Conservation (phyloP, 2,113 vertebrate species). For the Cyanoderma ruficeps region DNA sequence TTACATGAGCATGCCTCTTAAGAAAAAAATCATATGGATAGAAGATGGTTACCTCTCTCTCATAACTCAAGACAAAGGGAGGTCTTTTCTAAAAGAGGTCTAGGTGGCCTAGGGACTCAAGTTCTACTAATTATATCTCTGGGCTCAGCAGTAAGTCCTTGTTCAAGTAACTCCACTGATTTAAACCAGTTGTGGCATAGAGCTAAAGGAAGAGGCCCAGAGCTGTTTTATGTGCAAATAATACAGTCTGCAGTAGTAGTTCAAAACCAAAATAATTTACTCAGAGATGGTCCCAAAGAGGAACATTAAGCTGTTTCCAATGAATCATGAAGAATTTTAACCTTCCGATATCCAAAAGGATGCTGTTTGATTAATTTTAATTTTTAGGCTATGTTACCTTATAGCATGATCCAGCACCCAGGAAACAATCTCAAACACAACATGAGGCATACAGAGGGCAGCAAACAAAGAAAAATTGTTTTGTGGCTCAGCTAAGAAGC, state of each 20-base stretch:
- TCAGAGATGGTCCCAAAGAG: neutral
- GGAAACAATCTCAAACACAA: neutral
- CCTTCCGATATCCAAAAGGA: neutral
- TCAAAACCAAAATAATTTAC: neutral
- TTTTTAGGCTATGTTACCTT: neutral
- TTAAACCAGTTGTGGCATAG: neutral
- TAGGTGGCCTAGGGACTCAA: neutral
- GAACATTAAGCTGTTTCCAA: neutral
- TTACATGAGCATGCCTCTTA: neutral
- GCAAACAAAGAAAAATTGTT: neutral
- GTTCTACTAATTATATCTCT: neutral
- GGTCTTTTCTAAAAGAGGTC: neutral
- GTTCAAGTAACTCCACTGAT: neutral
- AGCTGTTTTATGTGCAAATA: slow-evolving; percentile 7
- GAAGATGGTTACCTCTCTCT: neutral
- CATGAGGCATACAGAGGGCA: accelerated
- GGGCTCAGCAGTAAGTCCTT: neutral
- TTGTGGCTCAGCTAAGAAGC: neutral
- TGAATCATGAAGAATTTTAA: neutral
- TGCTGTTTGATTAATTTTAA: neutral
- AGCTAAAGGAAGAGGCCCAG: slow-evolving; percentile 4
- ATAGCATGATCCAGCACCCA: neutral
- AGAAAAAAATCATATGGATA: neutral
- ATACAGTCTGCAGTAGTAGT: neutral
- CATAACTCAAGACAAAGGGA: neutral